These are phyloP conservation scores for Chrysolina americana DNA, from an alignment of 2,888 invertebrate genomes.

Conservation along the genomic window DNA sequence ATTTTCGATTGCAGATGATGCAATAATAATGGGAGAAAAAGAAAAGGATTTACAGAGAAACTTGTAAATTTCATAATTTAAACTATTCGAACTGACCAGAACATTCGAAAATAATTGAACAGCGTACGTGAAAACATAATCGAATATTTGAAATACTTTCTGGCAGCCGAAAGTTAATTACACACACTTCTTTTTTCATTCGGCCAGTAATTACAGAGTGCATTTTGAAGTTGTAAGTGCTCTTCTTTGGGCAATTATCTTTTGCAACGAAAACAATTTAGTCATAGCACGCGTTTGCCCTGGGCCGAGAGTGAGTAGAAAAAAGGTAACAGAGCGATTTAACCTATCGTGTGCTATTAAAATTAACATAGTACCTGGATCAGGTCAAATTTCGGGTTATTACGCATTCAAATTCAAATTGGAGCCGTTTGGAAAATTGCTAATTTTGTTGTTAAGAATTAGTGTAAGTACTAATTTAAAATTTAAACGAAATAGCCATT, in stretches of 20 bases:
- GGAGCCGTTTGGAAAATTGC: constrained; percentile 16
- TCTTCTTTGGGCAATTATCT: constrained; percentile 36
- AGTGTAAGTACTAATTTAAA: constrained; percentile 7
- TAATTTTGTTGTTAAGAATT: constrained; percentile 11
- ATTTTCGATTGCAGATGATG: too few species aligned
- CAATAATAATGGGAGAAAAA: too few species aligned
- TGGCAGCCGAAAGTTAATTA: constrained; percentile 22
- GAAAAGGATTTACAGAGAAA: too few species aligned
- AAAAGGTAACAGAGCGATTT: constrained; percentile 12
- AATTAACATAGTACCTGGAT: constrained; percentile 27
- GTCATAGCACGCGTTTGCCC: constrained; percentile 42
- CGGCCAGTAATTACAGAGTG: constrained; percentile 28
- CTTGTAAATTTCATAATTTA: too few species aligned
- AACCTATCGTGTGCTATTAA: constrained; percentile 23
- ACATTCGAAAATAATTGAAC: not conserved
- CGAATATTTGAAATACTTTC: constrained; percentile 28
- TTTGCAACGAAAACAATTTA: constrained; percentile 42
- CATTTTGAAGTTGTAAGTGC: constrained; percentile 30
- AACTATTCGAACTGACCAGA: not conserved
- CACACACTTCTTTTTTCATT: constrained; percentile 19
- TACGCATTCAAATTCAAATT: constrained; percentile 30
- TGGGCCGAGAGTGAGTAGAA: not conserved
- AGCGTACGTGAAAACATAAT: constrained; percentile 11
- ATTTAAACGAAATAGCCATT: not conserved
- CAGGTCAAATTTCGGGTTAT: constrained; percentile 16